phyloP scores from a whole-genome alignment of 1,140 invertebrate species.

The Spodoptera frugiperda region DNA sequence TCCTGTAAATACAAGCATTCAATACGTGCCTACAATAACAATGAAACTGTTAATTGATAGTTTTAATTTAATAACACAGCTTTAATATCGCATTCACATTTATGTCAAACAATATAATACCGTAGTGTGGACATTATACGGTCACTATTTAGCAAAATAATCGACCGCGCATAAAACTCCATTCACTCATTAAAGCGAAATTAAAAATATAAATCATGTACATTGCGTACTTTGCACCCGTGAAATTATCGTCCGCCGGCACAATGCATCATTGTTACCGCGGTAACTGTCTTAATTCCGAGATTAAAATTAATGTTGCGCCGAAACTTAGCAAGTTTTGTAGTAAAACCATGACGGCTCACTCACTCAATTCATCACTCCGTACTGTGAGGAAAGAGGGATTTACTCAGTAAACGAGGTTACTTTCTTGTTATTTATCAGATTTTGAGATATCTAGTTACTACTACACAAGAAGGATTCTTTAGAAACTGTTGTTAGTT shows the following conservation, averaged over 20 bases:
- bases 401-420: not conserved
- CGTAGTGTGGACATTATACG: not conserved
- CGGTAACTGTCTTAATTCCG: constrained; percentile 25
- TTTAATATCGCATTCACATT: not conserved
- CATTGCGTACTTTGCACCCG: constrained; percentile 12
- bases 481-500: too few relatives aligned
- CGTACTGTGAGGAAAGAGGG: not conserved
- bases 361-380: constrained; percentile 5
- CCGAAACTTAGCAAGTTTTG: constrained; percentile 24
- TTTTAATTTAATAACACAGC: not conserved
- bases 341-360: constrained; percentile 11
- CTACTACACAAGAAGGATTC: too few relatives aligned
- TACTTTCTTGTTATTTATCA: too few relatives aligned
- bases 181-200: constrained; percentile 33
- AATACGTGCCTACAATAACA: too few relatives aligned
- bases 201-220: constrained; percentile 41
- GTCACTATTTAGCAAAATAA: constrained; percentile 22
- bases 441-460: too few relatives aligned
- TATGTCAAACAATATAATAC: not conserved
- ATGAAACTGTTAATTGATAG: not conserved
- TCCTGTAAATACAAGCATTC: too few relatives aligned
- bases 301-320: constrained; percentile 36
- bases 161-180: constrained; percentile 7
- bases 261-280: constrained; percentile 39
- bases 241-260: constrained; percentile 11